Conservation (phyloP, 2,797 vertebrate genomes). For the Pangasius krempfi region DNA sequence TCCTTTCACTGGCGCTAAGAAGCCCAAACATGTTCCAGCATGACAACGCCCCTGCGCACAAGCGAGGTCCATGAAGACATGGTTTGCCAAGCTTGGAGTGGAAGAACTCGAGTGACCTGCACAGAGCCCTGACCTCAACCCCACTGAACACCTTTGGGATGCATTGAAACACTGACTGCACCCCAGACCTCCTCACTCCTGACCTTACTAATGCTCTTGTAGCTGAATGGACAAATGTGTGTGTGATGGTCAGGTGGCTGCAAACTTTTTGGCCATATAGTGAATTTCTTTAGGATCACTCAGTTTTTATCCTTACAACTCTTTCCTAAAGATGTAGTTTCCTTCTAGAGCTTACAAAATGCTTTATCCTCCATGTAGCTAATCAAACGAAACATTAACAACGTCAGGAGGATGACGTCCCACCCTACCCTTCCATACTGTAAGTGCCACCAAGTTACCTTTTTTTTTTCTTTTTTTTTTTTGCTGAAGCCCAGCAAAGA, state of each 20-base stretch:
- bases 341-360: background rate
- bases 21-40: background rate
- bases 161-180: background rate
- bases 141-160: background rate
- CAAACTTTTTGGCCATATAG: background rate
- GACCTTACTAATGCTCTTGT: background rate
- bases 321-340: background rate
- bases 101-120: background rate
- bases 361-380: slow-evolving; percentile 76
- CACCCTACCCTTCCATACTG: slow-evolving; percentile 98
- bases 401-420: slow-evolving; percentile 97
- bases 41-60: background rate
- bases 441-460: slow-evolving; percentile 74
- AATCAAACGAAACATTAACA: slow-evolving; percentile 96
- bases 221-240: background rate
- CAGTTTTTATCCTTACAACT: background rate
- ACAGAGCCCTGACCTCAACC: background rate
- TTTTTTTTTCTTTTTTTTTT: background rate
- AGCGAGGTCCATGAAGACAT: background rate
- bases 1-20: background rate
- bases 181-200: background rate
- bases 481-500: background rate
- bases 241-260: background rate
- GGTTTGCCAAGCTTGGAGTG: background rate
- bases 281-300: background rate